Base-by-base conservation (phyloP, 2,113 vertebrate genomes). In the Zosterops japonicus region DNA sequence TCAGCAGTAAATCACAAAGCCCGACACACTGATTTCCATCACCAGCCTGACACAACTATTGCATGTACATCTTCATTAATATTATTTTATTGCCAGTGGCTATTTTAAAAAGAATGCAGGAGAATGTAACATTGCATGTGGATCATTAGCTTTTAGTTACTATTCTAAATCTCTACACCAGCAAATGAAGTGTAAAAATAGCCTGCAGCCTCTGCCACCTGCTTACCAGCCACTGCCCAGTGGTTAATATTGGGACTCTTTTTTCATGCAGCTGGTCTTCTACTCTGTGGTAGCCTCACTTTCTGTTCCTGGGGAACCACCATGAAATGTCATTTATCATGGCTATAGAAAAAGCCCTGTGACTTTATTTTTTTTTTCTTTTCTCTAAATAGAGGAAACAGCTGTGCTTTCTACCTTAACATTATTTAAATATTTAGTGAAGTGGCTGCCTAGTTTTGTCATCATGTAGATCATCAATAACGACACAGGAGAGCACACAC, bases 171-270 rank as follows among this genome's bases (percentile, higher is more conserved):
- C 64, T 96, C 94, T 92, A 35, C 72, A 91, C 93, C 42, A 47
- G 94, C 96, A 98, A 98, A 97, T 98, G 97, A 97, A 98, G 97
- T 95, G 94, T 95, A 98, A 97, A 98, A 98, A 97, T 93, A 97
- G 97, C 97, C 97, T 6, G 16, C 84, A 96, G 97, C 95, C 93
- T 93, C 83, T 67, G 72, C 95, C 98, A 98, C 98, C 98, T 98
- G 98, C 97, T 97, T 94, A 96, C 94, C 80, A 77, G 44, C 69
- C 96, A 84, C 92, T 96, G 86, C 91, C 96, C 97, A 75, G 60
- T 86, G 90, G 83, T 97, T 97, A 97, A 97, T 98, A 98, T 98
- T 98, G 97, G 95, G 89, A 94, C 68, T 97, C 68, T 17, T 65
- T 93, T 95, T 96, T 83, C 87, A 93, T 75, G 55, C 97, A 98